Base-by-base conservation (phyloP, 1,140 invertebrate species). In the Sinonovacula constricta region DNA sequence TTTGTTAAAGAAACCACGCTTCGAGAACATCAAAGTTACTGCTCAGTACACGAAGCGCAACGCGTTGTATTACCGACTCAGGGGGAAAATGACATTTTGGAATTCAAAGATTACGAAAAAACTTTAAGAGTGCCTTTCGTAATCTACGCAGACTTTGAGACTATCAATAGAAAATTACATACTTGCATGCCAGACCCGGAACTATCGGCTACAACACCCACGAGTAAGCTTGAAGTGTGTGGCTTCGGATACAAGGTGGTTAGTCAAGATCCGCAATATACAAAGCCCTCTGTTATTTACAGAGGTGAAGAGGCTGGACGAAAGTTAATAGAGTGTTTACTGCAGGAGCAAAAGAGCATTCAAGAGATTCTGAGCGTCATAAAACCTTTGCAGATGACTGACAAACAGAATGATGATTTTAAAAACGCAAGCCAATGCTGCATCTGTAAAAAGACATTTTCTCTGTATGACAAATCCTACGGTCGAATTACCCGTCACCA, bases 401-500 rank as follows among this genome's bases (percentile, higher is more conserved):
- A 34, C 10, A 30, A n/a, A 14, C 26, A 75, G 34, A 14, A 76
- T 53, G n/a, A 34, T 1, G n/a, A 56, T 26, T 69, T 67, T 1
- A 45, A 49, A 49, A 51, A 49, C 51, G 22, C 63, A 2, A 67
- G 24, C 24, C 63, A 67, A 3, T 49, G 63, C 45, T 67, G 63
- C 51, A 3, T 53, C 36, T 63, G 60, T 33, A 68, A n/a, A 79
- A 86, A 79, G 82, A n/a, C 18, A 24, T 67, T 67, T 28, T 7
- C 30, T 36, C 18, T 24, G 12, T 65, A 65, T 22, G 62, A 57
- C 7, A 12, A 22, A 7, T 15, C 7, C 66, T 81, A 86, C 87
- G 66, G 91, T 82, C 93, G 91, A 90, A 70, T 90, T 15, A 65
- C 36, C 3, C 51, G 57, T n/a, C 71, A 80, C 24, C 71, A 75